These are phyloP conservation scores for Ennomos erosarius DNA, from an alignment of 2,888 invertebrate genomes.

Conservation along the genomic window DNA sequence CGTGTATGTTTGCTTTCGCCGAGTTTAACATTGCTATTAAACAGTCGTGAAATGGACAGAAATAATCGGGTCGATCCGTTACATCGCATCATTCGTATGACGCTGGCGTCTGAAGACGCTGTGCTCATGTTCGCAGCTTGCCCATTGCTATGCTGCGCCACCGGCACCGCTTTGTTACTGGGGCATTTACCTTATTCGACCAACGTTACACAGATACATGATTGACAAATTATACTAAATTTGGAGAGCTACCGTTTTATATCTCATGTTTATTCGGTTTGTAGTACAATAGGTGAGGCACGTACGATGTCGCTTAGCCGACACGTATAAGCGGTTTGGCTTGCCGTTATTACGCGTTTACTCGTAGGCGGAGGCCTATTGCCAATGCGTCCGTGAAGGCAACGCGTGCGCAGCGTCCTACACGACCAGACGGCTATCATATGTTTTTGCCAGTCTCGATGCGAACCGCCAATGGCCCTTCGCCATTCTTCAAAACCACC, in stretches of 20 bases:
- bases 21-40: conserved; percentile 85
- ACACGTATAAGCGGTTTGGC: conserved; percentile 36
- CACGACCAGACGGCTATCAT: conserved; percentile 68
- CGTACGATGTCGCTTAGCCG: conserved; percentile 32
- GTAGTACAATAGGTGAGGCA: conserved; percentile 33
- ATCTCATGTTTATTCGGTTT: conserved; percentile 33
- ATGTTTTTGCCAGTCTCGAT: conserved; percentile 79
- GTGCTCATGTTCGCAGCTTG: conserved; percentile 48
- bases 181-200: conserved; percentile 71
- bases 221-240: conserved; percentile 54
- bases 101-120: conserved; percentile 68
- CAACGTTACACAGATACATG: conserved; percentile 48
- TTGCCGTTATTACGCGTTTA: conserved; percentile 46
- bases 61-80: conserved; percentile 84
- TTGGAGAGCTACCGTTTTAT: conserved; percentile 43
- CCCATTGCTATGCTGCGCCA: conserved; percentile 73
- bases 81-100: conserved; percentile 82
- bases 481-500: conserved; percentile 68
- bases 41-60: conserved; percentile 84
- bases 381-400: conserved; percentile 45
- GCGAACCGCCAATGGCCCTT: conserved; percentile 56
- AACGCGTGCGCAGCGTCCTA: conserved; percentile 57
- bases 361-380: conserved; percentile 45
- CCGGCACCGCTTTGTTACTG: conserved; percentile 63
- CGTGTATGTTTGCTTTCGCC: conserved; percentile 82